Evolutionary conservation across 1,140 invertebrate species (phyloP).

Genomic region (Arion vulgaris): DNA sequence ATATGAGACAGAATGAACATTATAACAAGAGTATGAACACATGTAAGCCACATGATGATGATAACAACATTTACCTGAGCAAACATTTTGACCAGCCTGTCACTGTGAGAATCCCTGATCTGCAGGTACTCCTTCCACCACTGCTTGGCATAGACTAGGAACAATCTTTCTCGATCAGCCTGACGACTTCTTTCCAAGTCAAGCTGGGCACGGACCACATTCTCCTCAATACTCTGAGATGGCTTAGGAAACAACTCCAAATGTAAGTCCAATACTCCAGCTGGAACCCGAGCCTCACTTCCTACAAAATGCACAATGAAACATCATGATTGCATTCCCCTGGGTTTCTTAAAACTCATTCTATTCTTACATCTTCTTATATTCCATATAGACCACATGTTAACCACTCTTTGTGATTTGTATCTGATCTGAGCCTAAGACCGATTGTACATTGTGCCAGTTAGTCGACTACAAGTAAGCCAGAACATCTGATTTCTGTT

Average conservation of each 20-base stretch:
- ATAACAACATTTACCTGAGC: constrained; percentile 64
- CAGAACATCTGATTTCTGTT: too few relatives aligned
- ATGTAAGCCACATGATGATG: too few relatives aligned
- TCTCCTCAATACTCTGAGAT: constrained; percentile 58
- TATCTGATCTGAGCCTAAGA: too few relatives aligned
- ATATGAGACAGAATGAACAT: too few relatives aligned
- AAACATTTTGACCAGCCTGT: constrained; percentile 74
- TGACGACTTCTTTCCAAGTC: constrained; percentile 62
- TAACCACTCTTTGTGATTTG: too few relatives aligned
- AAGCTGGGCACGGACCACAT: constrained; percentile 65
- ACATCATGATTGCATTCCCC: constrained; percentile 26
- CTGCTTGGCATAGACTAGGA: constrained; percentile 73
- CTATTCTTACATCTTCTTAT: too few relatives aligned
- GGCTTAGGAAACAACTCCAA: constrained; percentile 69
- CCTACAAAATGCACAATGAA: constrained; percentile 53
- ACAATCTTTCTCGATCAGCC: constrained; percentile 70
- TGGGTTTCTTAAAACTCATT: too few relatives aligned
- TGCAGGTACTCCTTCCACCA: constrained; percentile 74
- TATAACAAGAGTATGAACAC: too few relatives aligned
- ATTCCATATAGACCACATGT: too few relatives aligned
- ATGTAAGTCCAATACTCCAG: constrained; percentile 70
- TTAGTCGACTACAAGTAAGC: too few relatives aligned
- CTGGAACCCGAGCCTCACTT: constrained; percentile 69
- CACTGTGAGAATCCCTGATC: constrained; percentile 68
- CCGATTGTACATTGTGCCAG: too few relatives aligned